These are phyloP conservation scores for Muraenolepis orangiensis DNA, from an alignment of 2,797 vertebrate genomes.

Conservation along the genomic window DNA sequence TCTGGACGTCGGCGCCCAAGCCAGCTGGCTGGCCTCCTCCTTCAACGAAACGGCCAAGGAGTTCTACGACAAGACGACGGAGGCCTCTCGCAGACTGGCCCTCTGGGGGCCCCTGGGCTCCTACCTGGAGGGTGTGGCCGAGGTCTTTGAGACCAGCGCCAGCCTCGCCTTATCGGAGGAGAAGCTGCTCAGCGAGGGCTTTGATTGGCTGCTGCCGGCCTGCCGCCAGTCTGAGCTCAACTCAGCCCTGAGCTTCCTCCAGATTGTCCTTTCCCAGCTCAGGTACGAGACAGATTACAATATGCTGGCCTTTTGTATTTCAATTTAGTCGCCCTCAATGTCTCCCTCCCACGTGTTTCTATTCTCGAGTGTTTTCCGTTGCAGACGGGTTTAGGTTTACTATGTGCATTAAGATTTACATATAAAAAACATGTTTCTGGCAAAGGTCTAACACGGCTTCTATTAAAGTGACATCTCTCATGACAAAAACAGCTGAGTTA, in stretches of 20 bases:
- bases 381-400: neutral
- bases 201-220: constrained; percentile 88
- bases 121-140: constrained; percentile 90
- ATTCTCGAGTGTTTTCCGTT: neutral
- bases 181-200: constrained; percentile 89
- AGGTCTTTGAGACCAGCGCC: constrained; percentile 89
- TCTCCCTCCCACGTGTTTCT: neutral
- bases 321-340: constrained; percentile 2
- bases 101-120: constrained; percentile 89
- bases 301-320: neutral
- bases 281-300: constrained; percentile 72
- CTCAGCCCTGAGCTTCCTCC: constrained; percentile 83
- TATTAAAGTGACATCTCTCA: neutral
- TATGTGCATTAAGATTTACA: neutral
- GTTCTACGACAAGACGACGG: constrained; percentile 88
- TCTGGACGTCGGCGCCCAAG: constrained; percentile 83
- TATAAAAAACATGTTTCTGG: neutral
- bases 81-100: constrained; percentile 76
- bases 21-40: constrained; percentile 78
- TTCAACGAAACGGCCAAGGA: constrained; percentile 87
- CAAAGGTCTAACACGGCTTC: neutral
- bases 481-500: constrained; percentile 7
- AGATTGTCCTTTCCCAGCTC: constrained; percentile 83
- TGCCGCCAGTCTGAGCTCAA: constrained; percentile 87
- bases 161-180: constrained; percentile 86